phyloP scores from a whole-genome alignment of 2,888 invertebrate species.

The Cactoblastis cactorum region DNA sequence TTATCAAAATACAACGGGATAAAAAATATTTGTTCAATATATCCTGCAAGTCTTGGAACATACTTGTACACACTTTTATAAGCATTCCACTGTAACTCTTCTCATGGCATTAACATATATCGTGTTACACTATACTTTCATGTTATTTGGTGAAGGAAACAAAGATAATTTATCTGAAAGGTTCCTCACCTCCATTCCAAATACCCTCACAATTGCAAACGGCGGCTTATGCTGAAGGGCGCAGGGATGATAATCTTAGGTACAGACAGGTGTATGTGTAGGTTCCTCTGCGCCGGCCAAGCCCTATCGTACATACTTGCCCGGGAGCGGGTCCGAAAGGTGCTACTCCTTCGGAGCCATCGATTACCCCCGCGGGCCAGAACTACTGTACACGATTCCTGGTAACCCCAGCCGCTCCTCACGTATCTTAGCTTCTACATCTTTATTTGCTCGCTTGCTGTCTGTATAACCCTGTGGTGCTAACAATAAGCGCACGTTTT shows the following conservation, averaged over 20 bases:
- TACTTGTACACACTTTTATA: no score
- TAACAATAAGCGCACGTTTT: conserved; percentile 26
- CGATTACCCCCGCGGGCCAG: conserved; percentile 54
- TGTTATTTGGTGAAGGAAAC: no score
- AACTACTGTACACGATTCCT: conserved; percentile 67
- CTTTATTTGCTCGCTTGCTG: conserved; percentile 43
- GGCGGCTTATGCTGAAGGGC: background rate
- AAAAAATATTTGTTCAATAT: no score
- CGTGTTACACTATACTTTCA: no score
- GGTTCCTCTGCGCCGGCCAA: conserved; percentile 59
- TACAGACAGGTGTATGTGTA: conserved; percentile 53
- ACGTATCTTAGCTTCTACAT: conserved; percentile 44
- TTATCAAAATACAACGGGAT: no score
- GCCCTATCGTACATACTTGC: conserved; percentile 60
- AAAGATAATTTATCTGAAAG: no score
- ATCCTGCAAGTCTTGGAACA: no score
- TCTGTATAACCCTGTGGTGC: conserved; percentile 30
- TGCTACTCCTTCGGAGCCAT: conserved; percentile 57
- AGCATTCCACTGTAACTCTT: no score
- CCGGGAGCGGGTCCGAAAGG: conserved; percentile 59
- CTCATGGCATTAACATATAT: no score
- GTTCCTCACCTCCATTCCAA: no score
- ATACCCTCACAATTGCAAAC: no score
- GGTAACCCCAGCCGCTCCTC: conserved; percentile 52
- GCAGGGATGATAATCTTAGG: conserved; percentile 24